Base-by-base conservation (phyloP, 2,113 vertebrate genomes). In the Peromyscus polionotus region DNA sequence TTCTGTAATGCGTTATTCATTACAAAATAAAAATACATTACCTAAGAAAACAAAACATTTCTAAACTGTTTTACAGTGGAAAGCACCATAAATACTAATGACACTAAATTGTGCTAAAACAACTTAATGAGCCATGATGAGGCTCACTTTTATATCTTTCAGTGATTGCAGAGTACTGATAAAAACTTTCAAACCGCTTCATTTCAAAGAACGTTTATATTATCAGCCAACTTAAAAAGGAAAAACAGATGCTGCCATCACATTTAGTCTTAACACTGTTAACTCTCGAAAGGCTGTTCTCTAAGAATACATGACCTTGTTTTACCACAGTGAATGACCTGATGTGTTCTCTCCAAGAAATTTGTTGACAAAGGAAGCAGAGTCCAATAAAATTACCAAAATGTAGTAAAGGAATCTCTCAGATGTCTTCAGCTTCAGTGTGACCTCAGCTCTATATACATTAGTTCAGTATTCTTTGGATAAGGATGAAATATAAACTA, bases 1-100 rank as follows among this genome's bases (percentile, higher is more conserved):
- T 85, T 92, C 67, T 61, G 10, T 88, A 59, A 45, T 81, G 26
- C 59, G 0, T 31, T 54, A 77, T 80, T 17, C 16, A 59, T 39
- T 70, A 90, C 31, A 33, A 54, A 42, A 91, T 72, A 93, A 95
- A 91, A 31, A 77, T 12, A 48, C 3, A 54, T 28, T 36, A 83
- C 51, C 22, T 88, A 89, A 95, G 31, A 91, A 90, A 33, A 86
- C 16, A 90, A 90, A 33, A 86, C 16, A 90, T 86, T 83, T 91
- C 33, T 63, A 91, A 91, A 77, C 1, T 42, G 9, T 28, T 88
- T 88, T 90, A 84, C 4, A 83, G 28, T 90, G 36, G 92, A 96
- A 89, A 67, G 28, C 51, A 84, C 31, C 51, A 72, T 77, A 70
- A 79, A 80, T 61, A 72, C 88, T 7, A 54, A 57, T 36, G 36